A percentile compares a stretch with the other conserved stretches of the same genome.
Evolutionary conservation across 2,888 invertebrate species (phyloP).

Genomic region (Alentia gelatinosa): DNA sequence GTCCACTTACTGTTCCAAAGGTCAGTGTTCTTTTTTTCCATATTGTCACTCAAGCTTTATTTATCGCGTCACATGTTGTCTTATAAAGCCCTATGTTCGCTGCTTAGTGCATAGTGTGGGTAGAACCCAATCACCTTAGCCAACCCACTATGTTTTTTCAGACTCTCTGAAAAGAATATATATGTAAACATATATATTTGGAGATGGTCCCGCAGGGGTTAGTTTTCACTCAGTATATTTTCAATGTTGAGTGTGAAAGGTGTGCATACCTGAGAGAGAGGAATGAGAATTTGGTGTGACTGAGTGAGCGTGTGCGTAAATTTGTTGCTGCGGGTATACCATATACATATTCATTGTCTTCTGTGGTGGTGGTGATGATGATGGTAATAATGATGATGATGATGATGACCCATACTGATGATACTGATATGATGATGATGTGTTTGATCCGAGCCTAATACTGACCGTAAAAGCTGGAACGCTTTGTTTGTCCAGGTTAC

Average conservation of each 20-base stretch:
- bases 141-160: neutral
- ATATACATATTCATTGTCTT: neutral
- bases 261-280: neutral
- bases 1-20: too few species aligned
- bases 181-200: neutral
- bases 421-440: neutral
- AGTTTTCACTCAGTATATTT: neutral
- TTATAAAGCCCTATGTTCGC: neutral
- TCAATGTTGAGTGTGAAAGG: neutral
- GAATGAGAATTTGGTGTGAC: neutral
- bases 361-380: neutral
- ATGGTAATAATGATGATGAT: neutral
- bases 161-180: neutral
- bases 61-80: conserved; percentile 7
- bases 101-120: neutral
- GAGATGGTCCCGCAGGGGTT: neutral
- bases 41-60: conserved; percentile 29
- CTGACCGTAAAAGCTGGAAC: conserved; percentile 41
- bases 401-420: neutral
- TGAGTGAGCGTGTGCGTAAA: neutral
- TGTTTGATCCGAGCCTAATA: neutral
- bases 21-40: too few species aligned
- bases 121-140: neutral
- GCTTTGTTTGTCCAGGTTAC: conserved; percentile 54
- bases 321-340: neutral